phyloP scores from a whole-genome alignment of 1,140 invertebrate species.

The Heliothis subflexa region DNA sequence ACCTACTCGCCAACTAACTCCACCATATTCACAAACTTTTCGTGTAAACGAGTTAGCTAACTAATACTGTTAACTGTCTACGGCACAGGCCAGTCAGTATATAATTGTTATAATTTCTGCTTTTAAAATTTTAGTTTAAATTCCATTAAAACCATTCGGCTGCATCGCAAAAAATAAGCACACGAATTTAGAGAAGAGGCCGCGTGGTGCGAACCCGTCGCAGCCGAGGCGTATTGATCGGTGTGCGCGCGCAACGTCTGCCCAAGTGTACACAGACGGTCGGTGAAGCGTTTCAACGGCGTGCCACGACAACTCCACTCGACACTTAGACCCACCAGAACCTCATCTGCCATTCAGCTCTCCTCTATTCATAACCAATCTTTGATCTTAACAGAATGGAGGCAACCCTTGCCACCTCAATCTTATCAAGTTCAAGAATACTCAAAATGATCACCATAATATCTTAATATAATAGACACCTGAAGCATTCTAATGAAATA shows the following conservation, averaged over 20 bases:
- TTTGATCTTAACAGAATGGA: background rate
- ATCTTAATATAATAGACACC: constrained; percentile 14
- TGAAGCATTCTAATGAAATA: constrained; percentile 27
- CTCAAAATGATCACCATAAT: background rate
- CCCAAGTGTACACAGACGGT: constrained; percentile 79
- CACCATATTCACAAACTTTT: constrained; percentile 29
- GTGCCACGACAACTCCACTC: constrained; percentile 75
- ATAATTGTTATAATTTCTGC: constrained; percentile 53
- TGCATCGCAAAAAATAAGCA: constrained; percentile 67
- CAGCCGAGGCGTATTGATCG: constrained; percentile 80
- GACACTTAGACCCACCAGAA: constrained; percentile 74
- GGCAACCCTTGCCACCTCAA: background rate
- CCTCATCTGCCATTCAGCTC: constrained; percentile 63
- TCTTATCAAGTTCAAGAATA: background rate
- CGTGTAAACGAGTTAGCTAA: constrained; percentile 26
- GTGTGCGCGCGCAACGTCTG: constrained; percentile 81
- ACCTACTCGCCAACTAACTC: constrained; percentile 31
- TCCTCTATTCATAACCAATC: constrained; percentile 34
- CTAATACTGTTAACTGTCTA: constrained; percentile 40
- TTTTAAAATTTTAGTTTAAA: constrained; percentile 53
- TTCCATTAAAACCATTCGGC: constrained; percentile 57
- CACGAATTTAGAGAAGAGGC: constrained; percentile 73
- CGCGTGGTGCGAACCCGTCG: constrained; percentile 75
- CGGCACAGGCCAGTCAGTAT: constrained; percentile 30
- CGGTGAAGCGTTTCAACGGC: constrained; percentile 75